Percentiles rank a stretch among this genome's conserved stretches.
phyloP scores from a whole-genome alignment of 2,113 vertebrate genomes.

The Platanista minor region DNA sequence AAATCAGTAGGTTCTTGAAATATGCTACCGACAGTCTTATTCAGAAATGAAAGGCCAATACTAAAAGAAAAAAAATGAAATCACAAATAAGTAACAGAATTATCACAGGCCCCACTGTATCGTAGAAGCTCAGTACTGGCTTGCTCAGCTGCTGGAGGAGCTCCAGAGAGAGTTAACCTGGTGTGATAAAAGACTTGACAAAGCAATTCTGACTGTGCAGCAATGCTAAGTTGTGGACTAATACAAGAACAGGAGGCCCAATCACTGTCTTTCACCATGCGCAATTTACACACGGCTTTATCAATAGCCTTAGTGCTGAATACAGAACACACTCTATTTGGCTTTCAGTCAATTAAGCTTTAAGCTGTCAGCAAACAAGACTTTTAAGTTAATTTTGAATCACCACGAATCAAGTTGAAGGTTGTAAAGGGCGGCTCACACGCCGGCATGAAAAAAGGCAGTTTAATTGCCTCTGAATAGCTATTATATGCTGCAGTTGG shows the following conservation, averaged over 20 bases:
- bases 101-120: background rate
- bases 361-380: constrained; percentile 93
- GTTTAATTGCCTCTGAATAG: constrained; percentile 87
- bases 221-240: constrained; percentile 73
- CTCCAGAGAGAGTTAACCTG: constrained; percentile 70
- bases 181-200: constrained; percentile 78
- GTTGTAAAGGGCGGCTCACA: constrained; percentile 83
- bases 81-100: constrained; percentile 47
- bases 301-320: constrained; percentile 82
- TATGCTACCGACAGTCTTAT: background rate
- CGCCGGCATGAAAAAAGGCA: constrained; percentile 79
- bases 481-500: constrained; percentile 81
- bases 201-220: constrained; percentile 77
- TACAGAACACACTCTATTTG: constrained; percentile 86
- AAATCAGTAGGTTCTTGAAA: background rate
- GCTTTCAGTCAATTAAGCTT: constrained; percentile 92
- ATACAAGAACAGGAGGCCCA: constrained; percentile 76
- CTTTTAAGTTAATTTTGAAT: constrained; percentile 89
- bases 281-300: constrained; percentile 83
- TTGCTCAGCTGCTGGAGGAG: constrained; percentile 53
- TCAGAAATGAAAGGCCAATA: constrained; percentile 28
- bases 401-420: constrained; percentile 85
- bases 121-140: constrained; percentile 35
- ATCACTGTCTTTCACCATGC: constrained; percentile 74
- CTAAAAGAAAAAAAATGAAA: background rate